Conservation (phyloP, 2,888 invertebrate species). For the Drosophila acutilabella region DNA sequence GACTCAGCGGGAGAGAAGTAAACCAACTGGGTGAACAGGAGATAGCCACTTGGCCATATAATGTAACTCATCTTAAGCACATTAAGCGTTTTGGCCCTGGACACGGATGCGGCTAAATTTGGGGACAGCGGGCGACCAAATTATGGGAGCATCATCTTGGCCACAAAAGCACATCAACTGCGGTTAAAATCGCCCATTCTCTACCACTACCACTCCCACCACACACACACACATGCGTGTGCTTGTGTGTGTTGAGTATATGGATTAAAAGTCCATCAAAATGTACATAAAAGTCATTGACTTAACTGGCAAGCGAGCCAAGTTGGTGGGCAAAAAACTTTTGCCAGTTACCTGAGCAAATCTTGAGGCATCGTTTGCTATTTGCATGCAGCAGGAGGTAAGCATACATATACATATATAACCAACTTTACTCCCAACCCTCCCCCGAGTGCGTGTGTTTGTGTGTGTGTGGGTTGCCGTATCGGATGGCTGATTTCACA, state of each 20-base stretch:
- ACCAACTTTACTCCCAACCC: too few relatives aligned
- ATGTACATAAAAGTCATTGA: slow-evolving; percentile 79
- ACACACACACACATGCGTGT: neutral
- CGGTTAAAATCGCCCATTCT: slow-evolving; percentile 30
- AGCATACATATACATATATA: neutral
- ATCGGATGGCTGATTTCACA: slow-evolving; percentile 72
- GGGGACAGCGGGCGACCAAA: slow-evolving; percentile 38
- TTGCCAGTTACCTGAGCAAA: slow-evolving; percentile 60
- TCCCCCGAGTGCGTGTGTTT: slow-evolving; percentile 14
- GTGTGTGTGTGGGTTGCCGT: slow-evolving; percentile 25
- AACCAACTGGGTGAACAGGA: neutral
- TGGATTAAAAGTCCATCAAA: slow-evolving; percentile 82
- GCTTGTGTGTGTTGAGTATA: too few relatives aligned
- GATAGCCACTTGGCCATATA: slow-evolving; percentile 46
- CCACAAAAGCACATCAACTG: slow-evolving; percentile 54
- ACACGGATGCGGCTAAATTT: slow-evolving; percentile 12
- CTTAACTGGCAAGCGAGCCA: slow-evolving; percentile 54
- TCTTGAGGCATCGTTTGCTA: slow-evolving; percentile 64
- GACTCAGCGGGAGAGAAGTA: neutral
- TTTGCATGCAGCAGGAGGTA: slow-evolving; percentile 50
- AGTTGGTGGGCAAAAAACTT: slow-evolving; percentile 25
- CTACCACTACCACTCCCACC: neutral
- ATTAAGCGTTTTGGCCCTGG: slow-evolving; percentile 64
- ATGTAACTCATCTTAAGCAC: slow-evolving; percentile 80
- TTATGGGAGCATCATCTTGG: slow-evolving; percentile 41